Evolutionary conservation across 2,888 invertebrate species (phyloP), one percentile per base, ranked within the genome.

Genomic region (Microplitis deprimator): DNA sequence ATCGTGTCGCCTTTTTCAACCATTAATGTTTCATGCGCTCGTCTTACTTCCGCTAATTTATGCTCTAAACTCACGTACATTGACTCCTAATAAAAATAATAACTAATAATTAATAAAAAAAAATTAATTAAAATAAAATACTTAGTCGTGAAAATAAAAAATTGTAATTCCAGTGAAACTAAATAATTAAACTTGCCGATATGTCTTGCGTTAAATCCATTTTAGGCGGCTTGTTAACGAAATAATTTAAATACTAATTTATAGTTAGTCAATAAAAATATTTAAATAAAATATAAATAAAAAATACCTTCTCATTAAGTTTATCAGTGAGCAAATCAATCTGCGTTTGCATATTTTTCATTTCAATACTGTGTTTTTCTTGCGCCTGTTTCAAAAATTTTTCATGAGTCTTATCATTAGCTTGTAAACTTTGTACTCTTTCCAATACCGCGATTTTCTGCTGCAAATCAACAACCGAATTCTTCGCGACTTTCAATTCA

Each of bases 1-100:
- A 94, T 93, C 16, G 92, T 92, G 0, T 91, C 91, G 0, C 92
- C 92, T 80, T 94, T 94, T 64, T 94, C 94, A 68, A 93, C 90
- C 65, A 94, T 84, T 79, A 94, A 89, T 4, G 91, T 89, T 83
- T 94, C 94, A 73, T 93, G 92, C 17, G 92, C 92, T 79, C 91
- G 90, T 70, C 93, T 92, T 1, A 92, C 88, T 41, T 94, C 92
- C 1, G 82, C 80, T 40, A 88, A 82, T 79, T 87, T 87, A 61
- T 87, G 82, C 77, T 88, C 88, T 78, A 88, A 83, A 6, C 81
- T 77, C n/a, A 80, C 80, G 73, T 84, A 87, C 10, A 86, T 83
- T 3, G 83, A 79, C 82, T 88, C 88, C 88, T 89, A 76, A 76
- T 80, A 7, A 50, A 7, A 69, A 69, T 61, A 39, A 62, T 39